phyloP scores from a whole-genome alignment of 1,140 invertebrate species.

The Trinorchestia longiramus region DNA sequence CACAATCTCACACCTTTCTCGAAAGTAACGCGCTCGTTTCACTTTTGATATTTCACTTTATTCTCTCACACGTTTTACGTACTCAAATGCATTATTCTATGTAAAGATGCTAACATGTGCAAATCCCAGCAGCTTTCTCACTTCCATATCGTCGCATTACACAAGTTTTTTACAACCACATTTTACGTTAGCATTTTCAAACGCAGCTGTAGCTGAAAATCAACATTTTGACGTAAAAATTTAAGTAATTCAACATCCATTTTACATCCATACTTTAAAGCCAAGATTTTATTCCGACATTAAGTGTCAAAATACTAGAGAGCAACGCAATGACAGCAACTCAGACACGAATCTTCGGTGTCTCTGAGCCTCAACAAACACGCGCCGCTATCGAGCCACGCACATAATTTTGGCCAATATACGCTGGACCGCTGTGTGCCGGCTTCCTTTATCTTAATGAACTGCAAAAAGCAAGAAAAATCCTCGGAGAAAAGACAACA shows the following conservation, averaged over 20 bases:
- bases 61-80: too few relatives aligned
- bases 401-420: constrained; percentile 34
- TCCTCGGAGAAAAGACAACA: background rate
- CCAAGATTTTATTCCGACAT: background rate
- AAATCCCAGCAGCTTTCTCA: too few relatives aligned
- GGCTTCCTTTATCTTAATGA: background rate
- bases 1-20: too few relatives aligned
- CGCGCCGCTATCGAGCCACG: background rate
- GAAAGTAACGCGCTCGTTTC: too few relatives aligned
- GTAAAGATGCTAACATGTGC: too few relatives aligned
- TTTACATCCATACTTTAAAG: background rate
- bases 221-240: background rate
- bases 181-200: background rate
- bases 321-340: background rate
- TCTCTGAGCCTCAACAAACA: background rate
- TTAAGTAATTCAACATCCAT: background rate
- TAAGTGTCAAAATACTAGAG: background rate
- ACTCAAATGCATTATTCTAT: too few relatives aligned
- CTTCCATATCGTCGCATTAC: too few relatives aligned
- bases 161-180: too few relatives aligned
- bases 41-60: too few relatives aligned
- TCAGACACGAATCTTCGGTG: background rate
- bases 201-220: background rate
- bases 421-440: background rate
- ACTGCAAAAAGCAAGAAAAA: constrained; percentile 25